These are phyloP conservation scores for Dilophus febrilis DNA, from an alignment of 2,888 invertebrate species.

Conservation along the genomic window DNA sequence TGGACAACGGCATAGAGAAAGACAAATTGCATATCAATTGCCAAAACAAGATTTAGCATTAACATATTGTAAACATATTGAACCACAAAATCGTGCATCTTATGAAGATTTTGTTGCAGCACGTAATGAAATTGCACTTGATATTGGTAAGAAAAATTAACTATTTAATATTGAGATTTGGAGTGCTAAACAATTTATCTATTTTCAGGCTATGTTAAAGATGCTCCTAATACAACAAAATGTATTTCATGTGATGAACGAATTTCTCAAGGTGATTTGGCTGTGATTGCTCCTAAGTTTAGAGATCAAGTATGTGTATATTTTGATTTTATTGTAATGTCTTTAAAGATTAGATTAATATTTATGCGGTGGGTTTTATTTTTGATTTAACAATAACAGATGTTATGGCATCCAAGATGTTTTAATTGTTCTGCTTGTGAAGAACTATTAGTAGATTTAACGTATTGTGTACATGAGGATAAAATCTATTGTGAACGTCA, in stretches of 20 bases:
- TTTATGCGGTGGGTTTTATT: neutral
- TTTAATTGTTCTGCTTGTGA: slow-evolving; percentile 79
- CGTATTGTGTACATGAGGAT: slow-evolving; percentile 84
- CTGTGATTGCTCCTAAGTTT: slow-evolving; percentile 70
- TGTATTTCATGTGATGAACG: slow-evolving; percentile 72
- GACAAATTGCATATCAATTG: slow-evolving; percentile 72
- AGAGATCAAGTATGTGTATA: slow-evolving; percentile 37
- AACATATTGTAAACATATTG: slow-evolving; percentile 75
- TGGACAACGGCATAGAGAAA: slow-evolving; percentile 64
- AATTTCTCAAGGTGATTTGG: slow-evolving; percentile 64
- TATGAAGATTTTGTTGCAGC: slow-evolving; percentile 90
- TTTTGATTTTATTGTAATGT: neutral
- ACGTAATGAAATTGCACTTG: slow-evolving; percentile 88
- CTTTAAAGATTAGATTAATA: neutral
- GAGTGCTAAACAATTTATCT: no score
- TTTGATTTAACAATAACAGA: slow-evolving; percentile 19
- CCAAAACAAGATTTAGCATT: slow-evolving; percentile 88
- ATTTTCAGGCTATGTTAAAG: slow-evolving; percentile 41
- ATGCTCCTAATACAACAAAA: slow-evolving; percentile 40
- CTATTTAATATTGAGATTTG: no score
- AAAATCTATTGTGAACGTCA: slow-evolving; percentile 84
- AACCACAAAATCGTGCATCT: slow-evolving; percentile 55
- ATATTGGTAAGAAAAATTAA: slow-evolving; percentile 47
- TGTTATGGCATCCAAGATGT: slow-evolving; percentile 82
- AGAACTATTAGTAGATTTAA: slow-evolving; percentile 88